These are phyloP conservation scores for Oasisia sp. DNA, from an alignment of 2,888 invertebrate genomes.

Conservation along the genomic window DNA sequence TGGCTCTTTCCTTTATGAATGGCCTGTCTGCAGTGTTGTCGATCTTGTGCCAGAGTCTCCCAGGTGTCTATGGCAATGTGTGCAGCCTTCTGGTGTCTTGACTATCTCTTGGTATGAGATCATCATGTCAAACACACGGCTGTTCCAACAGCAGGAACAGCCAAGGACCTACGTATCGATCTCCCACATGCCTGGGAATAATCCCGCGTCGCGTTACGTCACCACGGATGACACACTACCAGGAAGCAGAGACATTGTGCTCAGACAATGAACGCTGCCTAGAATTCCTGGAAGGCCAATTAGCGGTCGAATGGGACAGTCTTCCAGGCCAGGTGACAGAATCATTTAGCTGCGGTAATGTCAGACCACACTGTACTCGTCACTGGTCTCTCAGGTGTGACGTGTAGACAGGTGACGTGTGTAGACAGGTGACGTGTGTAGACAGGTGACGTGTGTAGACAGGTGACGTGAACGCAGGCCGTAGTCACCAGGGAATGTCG, in stretches of 20 bases:
- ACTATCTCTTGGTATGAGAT: neutral
- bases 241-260: neutral
- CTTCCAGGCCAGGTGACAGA: neutral
- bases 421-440: neutral
- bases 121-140: neutral
- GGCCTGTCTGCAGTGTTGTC: too few relatives aligned
- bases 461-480: neutral
- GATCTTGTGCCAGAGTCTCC: too few relatives aligned
- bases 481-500: neutral
- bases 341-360: neutral
- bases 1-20: too few relatives aligned
- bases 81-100: too few relatives aligned
- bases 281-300: slow-evolving; percentile 17
- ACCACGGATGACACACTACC: neutral
- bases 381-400: neutral
- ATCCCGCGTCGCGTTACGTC: neutral
- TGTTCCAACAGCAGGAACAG: neutral
- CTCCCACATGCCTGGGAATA: neutral
- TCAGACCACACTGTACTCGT: neutral
- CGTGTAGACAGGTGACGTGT: neutral
- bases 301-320: neutral
- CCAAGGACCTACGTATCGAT: neutral
- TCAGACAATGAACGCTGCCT: neutral
- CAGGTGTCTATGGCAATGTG: too few relatives aligned
- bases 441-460: neutral